A percentile compares a stretch with the other conserved stretches of the same genome.
phyloP scores from a whole-genome alignment of 2,113 vertebrate species.

The Platichthys flesus region DNA sequence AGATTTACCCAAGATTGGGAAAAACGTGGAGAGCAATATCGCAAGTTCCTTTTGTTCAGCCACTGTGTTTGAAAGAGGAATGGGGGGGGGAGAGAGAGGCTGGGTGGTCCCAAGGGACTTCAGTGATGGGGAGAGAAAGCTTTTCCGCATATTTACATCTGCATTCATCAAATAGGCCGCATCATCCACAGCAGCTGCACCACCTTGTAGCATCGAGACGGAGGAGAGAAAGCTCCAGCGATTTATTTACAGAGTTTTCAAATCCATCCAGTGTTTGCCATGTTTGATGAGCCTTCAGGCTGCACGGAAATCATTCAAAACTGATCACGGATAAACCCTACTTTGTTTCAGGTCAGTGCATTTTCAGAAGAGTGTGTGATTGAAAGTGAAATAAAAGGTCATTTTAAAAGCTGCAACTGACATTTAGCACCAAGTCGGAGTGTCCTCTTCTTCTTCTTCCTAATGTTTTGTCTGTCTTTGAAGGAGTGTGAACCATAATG shows the following conservation, averaged over 20 bases:
- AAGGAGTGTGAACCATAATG: slow-evolving; percentile 28
- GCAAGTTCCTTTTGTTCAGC: no score
- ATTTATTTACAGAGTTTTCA: neutral
- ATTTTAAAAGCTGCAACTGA: slow-evolving; percentile 17
- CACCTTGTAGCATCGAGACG: no score
- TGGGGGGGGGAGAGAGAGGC: no score
- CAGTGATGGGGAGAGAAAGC: no score
- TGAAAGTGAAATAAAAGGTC: slow-evolving; percentile 20
- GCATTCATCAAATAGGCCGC: no score
- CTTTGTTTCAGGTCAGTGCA: slow-evolving; percentile 1
- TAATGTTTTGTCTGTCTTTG: neutral
- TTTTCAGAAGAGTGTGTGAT: slow-evolving; percentile 14
- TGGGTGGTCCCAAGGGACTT: no score
- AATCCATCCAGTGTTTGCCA: neutral
- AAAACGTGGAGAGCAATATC: no score
- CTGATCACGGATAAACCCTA: neutral
- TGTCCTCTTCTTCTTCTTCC: slow-evolving; percentile 8
- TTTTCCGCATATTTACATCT: no score
- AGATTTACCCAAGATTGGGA: no score
- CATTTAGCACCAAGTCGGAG: slow-evolving; percentile 16
- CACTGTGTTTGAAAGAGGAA: no score
- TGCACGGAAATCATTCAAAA: neutral
- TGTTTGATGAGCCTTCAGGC: neutral
- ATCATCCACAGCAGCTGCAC: no score
- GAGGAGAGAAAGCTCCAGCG: no score